phyloP scores from a whole-genome alignment of 1,140 invertebrate genomes.

The Camponotus pennsylvanicus region DNA sequence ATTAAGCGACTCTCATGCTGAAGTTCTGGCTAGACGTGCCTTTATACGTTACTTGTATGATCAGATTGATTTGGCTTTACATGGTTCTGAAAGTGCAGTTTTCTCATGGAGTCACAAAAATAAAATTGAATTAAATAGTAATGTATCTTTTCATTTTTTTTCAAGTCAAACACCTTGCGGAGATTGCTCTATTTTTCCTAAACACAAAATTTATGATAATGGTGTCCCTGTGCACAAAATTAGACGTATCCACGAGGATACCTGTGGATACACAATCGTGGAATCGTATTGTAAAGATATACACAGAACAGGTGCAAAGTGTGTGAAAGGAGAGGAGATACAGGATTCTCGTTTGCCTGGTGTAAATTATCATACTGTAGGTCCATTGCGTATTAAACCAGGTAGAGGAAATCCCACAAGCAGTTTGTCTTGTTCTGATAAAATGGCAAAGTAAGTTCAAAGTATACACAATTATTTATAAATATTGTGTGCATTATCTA shows the following conservation, averaged over 20 bases:
- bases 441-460: conserved; percentile 89
- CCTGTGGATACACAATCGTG: conserved; percentile 76
- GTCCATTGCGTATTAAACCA: conserved; percentile 95
- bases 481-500: background rate
- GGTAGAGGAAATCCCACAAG: conserved; percentile 95
- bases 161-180: conserved; percentile 96
- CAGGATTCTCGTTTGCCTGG: conserved; percentile 88
- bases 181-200: conserved; percentile 96
- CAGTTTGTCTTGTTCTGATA: conserved; percentile 97
- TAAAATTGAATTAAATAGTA: conserved; percentile 87
- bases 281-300: conserved; percentile 87
- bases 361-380: conserved; percentile 89
- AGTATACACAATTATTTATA: background rate
- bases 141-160: conserved; percentile 94
- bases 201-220: conserved; percentile 74
- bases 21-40: conserved; percentile 93
- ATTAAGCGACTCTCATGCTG: conserved; percentile 96
- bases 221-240: conserved; percentile 68
- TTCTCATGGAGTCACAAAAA: conserved; percentile 80
- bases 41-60: conserved; percentile 93
- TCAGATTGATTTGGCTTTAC: conserved; percentile 86
- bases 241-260: conserved; percentile 67
- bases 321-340: conserved; percentile 87
- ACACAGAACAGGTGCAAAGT: conserved; percentile 96
- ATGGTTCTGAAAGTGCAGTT: conserved; percentile 81